Conservation (phyloP, 1,140 invertebrate genomes). For the Ostrea denselamellosa region DNA sequence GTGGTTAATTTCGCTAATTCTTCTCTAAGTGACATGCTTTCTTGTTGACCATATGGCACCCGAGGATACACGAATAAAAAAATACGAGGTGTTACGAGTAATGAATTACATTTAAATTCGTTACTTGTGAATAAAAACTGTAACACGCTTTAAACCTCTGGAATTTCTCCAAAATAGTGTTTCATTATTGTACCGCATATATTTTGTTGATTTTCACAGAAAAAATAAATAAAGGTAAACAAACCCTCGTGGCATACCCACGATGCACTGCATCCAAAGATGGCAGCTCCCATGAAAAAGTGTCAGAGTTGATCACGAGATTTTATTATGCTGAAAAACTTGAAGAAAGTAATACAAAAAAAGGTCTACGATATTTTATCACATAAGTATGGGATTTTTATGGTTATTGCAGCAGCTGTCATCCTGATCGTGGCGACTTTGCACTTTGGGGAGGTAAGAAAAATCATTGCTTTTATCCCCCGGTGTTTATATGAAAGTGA, state of each 20-base stretch:
- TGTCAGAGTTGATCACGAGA: not conserved
- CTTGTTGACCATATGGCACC: not conserved
- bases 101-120: too few relatives aligned
- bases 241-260: slow-evolving; percentile 30
- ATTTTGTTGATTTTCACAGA: not conserved
- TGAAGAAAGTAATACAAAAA: slow-evolving; percentile 77
- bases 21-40: slow-evolving; percentile 52
- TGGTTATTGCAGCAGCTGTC: slow-evolving; percentile 71
- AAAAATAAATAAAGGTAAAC: not conserved
- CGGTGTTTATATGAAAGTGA: not conserved
- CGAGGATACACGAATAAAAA: not conserved
- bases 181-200: not conserved
- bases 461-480: not conserved
- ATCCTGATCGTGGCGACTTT: slow-evolving; percentile 72
- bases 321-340: slow-evolving; percentile 42
- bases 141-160: too few relatives aligned
- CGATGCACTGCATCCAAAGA: not conserved
- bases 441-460: slow-evolving; percentile 78
- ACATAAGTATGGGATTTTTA: slow-evolving; percentile 75
- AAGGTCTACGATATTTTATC: slow-evolving; percentile 77
- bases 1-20: slow-evolving; percentile 65
- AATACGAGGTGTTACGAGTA: not conserved
- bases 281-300: slow-evolving; percentile 32
- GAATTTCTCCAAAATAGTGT: not conserved
- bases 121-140: too few relatives aligned